Percentiles rank a stretch among this genome's conserved stretches.
Evolutionary conservation across 2,888 invertebrate genomes (phyloP).

Genomic region (Globia sparganii): DNA sequence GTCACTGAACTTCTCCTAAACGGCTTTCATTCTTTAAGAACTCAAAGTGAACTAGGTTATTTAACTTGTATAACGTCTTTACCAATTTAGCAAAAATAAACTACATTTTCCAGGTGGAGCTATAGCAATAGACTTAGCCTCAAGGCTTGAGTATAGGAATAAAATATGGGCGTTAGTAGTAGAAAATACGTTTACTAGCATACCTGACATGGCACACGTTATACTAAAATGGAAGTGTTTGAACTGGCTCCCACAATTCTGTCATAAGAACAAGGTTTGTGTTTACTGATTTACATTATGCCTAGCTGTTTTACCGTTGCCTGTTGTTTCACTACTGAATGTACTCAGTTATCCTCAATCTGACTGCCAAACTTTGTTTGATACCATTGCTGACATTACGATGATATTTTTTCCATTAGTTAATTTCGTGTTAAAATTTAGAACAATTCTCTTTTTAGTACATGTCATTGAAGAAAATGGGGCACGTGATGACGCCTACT

Average conservation of each 20-base stretch:
- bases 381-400: not conserved
- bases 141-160: conserved; percentile 93
- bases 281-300: conserved; percentile 3
- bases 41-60: not conserved
- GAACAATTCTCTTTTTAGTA: conserved; percentile 90
- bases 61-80: not conserved
- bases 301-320: not conserved
- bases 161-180: conserved; percentile 96
- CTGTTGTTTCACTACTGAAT: not conserved
- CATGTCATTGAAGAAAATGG: conserved; percentile 93
- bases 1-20: not conserved
- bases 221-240: conserved; percentile 94
- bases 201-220: conserved; percentile 97
- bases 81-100: not conserved
- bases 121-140: conserved; percentile 96
- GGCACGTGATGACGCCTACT: conserved; percentile 93
- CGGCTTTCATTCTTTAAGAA: not conserved
- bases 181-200: conserved; percentile 98
- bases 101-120: conserved; percentile 93
- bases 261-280: conserved; percentile 97
- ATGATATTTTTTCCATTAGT: not conserved
- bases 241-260: conserved; percentile 94
- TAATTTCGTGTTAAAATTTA: not conserved
- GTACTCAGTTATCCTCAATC: not conserved
- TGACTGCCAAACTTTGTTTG: not conserved